Conservation (phyloP, 2,797 vertebrate species). For the Xiphophorus birchmanni region DNA sequence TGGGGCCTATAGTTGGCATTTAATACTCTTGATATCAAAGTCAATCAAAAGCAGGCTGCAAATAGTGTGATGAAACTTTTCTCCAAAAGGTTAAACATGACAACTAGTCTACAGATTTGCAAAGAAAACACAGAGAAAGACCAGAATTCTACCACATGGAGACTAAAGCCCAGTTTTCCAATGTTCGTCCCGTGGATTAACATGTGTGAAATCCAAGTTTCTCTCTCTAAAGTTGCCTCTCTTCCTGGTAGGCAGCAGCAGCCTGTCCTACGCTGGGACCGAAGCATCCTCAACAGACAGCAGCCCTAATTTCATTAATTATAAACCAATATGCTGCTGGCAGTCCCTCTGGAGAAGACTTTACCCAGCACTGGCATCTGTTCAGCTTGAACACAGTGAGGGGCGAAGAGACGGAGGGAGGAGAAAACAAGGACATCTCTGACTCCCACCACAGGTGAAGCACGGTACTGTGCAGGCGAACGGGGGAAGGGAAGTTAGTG, state of each 20-base stretch:
- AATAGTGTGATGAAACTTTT: neutral
- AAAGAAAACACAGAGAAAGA: neutral
- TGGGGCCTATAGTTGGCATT: neutral
- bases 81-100: neutral
- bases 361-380: slow-evolving; percentile 74
- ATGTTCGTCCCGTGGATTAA: neutral
- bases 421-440: slow-evolving; percentile 84
- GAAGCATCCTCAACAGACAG: slow-evolving; percentile 69
- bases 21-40: neutral
- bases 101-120: too few relatives aligned
- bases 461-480: slow-evolving; percentile 41
- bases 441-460: slow-evolving; percentile 85
- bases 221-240: slow-evolving; percentile 50
- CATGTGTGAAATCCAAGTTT: neutral
- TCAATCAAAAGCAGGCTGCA: too few relatives aligned
- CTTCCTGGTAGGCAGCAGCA: slow-evolving; percentile 61
- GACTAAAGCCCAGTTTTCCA: neutral
- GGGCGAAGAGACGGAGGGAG: slow-evolving; percentile 60
- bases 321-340: slow-evolving; percentile 76
- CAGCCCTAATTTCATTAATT: slow-evolving; percentile 79
- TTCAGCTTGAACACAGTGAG: slow-evolving; percentile 65
- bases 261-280: slow-evolving; percentile 53
- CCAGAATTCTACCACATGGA: neutral
- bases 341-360: slow-evolving; percentile 68
- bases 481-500: neutral